Evolutionary conservation across 2,797 vertebrate genomes (phyloP).

Genomic region (Tokudaia tokunoshimensis): DNA sequence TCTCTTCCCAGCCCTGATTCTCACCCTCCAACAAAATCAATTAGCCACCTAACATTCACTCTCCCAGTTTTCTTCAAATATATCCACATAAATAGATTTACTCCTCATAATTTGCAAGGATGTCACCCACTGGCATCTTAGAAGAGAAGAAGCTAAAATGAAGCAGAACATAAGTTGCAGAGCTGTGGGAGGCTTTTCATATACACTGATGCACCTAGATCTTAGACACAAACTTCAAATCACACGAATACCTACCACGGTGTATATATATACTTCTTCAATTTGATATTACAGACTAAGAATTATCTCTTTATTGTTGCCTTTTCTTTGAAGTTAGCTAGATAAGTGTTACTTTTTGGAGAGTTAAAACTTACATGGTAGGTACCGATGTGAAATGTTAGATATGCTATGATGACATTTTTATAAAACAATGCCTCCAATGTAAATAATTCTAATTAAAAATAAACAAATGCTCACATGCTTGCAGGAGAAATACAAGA

Average conservation of each 20-base stretch:
- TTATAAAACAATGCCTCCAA: neutral
- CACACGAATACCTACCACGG: neutral
- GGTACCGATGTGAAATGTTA: neutral
- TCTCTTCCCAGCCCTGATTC: slow-evolving; percentile 48
- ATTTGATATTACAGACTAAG: slow-evolving; percentile 26
- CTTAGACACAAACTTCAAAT: neutral
- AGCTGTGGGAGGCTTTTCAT: slow-evolving; percentile 58
- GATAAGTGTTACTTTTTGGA: neutral
- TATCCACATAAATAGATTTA: slow-evolving; percentile 59
- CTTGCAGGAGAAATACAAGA: neutral
- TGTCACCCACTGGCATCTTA: slow-evolving; percentile 50
- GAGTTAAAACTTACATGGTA: slow-evolving; percentile 36
- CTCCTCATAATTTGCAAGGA: slow-evolving; percentile 60
- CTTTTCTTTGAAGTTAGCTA: neutral
- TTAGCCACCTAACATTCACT: slow-evolving; percentile 43
- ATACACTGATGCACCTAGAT: neutral
- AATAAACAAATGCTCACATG: neutral
- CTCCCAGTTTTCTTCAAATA: slow-evolving; percentile 67
- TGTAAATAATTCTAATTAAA: neutral
- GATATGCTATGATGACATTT: neutral
- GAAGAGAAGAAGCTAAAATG: slow-evolving; percentile 69
- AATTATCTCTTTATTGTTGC: neutral
- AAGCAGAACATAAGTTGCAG: slow-evolving; percentile 61
- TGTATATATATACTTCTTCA: neutral
- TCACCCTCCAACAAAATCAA: slow-evolving; percentile 51